phyloP scores from a whole-genome alignment of 2,888 invertebrate genomes.

The Elegia similella region DNA sequence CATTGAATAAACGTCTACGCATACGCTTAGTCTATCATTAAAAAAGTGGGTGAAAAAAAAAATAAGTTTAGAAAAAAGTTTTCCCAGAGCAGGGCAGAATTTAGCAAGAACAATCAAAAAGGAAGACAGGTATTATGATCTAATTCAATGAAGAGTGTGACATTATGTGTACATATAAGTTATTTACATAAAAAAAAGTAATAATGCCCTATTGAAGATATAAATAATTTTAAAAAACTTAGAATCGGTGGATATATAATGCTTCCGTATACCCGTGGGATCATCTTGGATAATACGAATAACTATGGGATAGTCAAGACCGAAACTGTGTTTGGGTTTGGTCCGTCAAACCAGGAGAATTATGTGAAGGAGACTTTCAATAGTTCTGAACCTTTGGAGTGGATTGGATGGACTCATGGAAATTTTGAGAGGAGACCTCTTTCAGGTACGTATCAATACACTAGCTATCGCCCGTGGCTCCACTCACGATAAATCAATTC shows the following conservation, averaged over 20 bases:
- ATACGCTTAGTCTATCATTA: background rate
- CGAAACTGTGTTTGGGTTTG: constrained; percentile 57
- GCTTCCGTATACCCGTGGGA: constrained; percentile 55
- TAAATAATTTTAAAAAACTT: background rate
- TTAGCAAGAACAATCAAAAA: too few species aligned
- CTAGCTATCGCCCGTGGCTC: too few species aligned
- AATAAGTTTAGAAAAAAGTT: background rate
- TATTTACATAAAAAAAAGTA: background rate
- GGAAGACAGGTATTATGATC: too few species aligned
- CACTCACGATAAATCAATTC: too few species aligned
- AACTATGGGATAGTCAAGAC: constrained; percentile 65
- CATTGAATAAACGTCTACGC: background rate
- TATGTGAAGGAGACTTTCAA: constrained; percentile 46
- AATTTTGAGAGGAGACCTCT: constrained; percentile 51
- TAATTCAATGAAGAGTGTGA: too few species aligned
- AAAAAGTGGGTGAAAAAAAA: constrained; percentile 9
- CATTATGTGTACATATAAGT: too few species aligned
- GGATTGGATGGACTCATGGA: constrained; percentile 48
- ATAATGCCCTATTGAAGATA: background rate
- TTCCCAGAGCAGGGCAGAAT: too few species aligned
- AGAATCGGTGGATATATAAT: constrained; percentile 34
- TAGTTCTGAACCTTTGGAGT: constrained; percentile 47
- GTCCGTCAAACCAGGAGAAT: constrained; percentile 37
- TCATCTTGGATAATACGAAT: constrained; percentile 53
- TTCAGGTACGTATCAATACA: constrained; percentile 43